Conservation (phyloP, 2,113 vertebrate species). For the Limnothrissa miodon region DNA sequence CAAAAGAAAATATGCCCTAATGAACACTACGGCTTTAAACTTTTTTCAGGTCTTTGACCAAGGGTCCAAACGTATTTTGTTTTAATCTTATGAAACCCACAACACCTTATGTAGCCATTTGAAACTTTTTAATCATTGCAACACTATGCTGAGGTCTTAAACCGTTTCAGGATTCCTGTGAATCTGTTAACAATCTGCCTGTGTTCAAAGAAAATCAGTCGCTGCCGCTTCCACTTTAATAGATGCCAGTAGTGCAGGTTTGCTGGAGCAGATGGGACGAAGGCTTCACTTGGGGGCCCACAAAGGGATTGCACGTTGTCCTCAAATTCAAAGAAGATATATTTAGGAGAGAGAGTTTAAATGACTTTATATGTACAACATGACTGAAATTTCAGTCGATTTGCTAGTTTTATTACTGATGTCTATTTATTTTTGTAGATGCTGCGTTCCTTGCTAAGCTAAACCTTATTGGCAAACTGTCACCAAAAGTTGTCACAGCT, state of each 20-base stretch:
- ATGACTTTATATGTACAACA: neutral
- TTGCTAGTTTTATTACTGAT: too few species aligned
- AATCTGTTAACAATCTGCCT: neutral
- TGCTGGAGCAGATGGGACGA: neutral
- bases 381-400: too few species aligned
- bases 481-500: neutral
- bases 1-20: too few species aligned
- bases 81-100: too few species aligned
- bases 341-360: neutral
- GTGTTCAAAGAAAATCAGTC: neutral
- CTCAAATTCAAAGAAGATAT: neutral
- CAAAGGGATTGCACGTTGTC: neutral
- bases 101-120: too few species aligned
- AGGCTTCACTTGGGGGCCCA: neutral
- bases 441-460: too few species aligned
- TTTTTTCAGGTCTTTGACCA: too few species aligned
- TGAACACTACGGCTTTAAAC: too few species aligned
- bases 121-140: neutral
- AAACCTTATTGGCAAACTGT: neutral
- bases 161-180: neutral
- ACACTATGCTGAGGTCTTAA: neutral
- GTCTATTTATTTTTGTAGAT: too few species aligned
- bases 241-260: neutral
- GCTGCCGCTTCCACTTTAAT: neutral
- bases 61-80: too few species aligned